These are phyloP conservation scores for Campoplex nolae DNA, from an alignment of 2,888 invertebrate species.

Conservation along the genomic window DNA sequence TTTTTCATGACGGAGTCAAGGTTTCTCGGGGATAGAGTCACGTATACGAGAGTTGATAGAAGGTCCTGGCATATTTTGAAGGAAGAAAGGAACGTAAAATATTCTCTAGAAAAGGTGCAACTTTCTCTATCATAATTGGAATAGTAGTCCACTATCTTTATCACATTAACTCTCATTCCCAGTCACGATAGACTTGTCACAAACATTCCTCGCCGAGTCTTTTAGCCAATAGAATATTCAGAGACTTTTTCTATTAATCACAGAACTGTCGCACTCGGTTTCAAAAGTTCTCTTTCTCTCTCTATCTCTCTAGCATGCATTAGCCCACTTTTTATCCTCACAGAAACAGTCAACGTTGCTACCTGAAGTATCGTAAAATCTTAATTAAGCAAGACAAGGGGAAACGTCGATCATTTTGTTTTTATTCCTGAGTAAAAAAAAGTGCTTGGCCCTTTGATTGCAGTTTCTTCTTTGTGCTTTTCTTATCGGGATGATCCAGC, in stretches of 20 bases:
- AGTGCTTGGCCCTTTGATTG: not conserved
- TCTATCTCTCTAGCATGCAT: not conserved
- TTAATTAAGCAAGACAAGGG: conserved; percentile 1
- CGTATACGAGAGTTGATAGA: not conserved
- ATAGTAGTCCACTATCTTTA: not conserved
- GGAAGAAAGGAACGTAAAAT: not conserved
- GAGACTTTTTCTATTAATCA: not conserved
- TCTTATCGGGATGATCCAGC: not conserved
- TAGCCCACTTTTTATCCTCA: not conserved
- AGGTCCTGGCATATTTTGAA: not conserved
- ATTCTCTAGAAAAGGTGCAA: not conserved
- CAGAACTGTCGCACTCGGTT: not conserved
- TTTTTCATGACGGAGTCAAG: not conserved
- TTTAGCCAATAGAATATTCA: not conserved
- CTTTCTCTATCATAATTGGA: not conserved
- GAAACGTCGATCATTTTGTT: not conserved
- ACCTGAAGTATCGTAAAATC: not conserved
- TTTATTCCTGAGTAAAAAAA: not conserved
- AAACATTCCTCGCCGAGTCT: not conserved
- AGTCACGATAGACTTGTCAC: not conserved
- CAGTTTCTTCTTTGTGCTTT: not conserved
- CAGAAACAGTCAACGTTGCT: not conserved
- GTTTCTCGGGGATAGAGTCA: not conserved
- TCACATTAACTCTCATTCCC: not conserved
- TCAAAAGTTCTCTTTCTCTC: not conserved